These are phyloP conservation scores for Nothura maculosa DNA, from an alignment of 2,797 vertebrate genomes.

Conservation along the genomic window DNA sequence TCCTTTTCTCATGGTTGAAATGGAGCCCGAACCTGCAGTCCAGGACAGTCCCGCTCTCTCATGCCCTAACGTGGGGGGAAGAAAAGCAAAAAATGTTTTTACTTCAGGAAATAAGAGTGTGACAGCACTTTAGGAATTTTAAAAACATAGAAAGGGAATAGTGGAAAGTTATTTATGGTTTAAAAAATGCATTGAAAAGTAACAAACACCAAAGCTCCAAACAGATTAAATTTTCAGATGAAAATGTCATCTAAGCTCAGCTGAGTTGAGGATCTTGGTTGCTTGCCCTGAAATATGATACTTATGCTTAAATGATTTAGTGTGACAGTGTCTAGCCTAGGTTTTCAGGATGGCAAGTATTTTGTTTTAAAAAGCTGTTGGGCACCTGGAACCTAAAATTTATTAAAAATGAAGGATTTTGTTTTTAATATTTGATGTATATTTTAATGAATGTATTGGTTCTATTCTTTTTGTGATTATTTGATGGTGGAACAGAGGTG, in stretches of 20 bases:
- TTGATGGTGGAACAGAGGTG: not conserved
- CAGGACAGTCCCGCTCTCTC: fast-evolving
- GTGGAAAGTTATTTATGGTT: not conserved
- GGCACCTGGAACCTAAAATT: not conserved
- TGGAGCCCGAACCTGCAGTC: fast-evolving
- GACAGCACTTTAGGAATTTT: not conserved
- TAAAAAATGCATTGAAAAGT: conserved; percentile 17
- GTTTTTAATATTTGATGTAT: not conserved
- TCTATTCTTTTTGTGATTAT: not conserved
- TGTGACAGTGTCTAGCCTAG: conserved; percentile 16
- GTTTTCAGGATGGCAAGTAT: conserved; percentile 30
- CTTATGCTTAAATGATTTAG: conserved; percentile 55
- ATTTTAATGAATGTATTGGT: not conserved
- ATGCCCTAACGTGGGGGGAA: not conserved
- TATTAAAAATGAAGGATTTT: not conserved
- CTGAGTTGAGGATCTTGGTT: conserved; percentile 47
- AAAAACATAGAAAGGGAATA: not conserved
- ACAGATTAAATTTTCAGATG: conserved; percentile 64
- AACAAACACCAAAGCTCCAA: conserved; percentile 21
- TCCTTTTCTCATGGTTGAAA: not conserved
- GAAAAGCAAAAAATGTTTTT: not conserved
- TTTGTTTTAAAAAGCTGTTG: conserved; percentile 16
- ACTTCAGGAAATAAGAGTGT: not conserved
- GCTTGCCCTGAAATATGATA: conserved; percentile 64
- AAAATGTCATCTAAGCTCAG: conserved; percentile 49